phyloP scores from a whole-genome alignment of 2,797 vertebrate species.

The Paguma larvata region DNA sequence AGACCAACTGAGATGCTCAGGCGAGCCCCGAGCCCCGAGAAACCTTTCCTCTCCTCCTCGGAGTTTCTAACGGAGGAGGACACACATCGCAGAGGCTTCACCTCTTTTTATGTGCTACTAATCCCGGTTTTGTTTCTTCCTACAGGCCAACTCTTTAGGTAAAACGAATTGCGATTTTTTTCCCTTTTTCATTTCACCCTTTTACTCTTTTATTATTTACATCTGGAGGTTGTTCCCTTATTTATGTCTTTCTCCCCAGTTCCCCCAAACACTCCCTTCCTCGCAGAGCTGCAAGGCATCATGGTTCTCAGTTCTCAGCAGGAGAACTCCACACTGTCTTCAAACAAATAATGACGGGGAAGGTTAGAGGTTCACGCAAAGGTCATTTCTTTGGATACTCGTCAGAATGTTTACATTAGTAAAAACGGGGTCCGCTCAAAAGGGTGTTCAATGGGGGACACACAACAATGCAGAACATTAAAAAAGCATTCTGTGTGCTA shows the following conservation, averaged over 20 bases:
- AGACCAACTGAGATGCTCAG: slow-evolving; percentile 95
- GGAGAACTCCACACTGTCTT: slow-evolving; percentile 99
- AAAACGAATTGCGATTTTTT: slow-evolving; percentile 87
- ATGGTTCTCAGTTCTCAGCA: slow-evolving; percentile 93
- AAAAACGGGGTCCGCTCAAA: slow-evolving; percentile 90
- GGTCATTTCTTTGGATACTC: slow-evolving; percentile 98
- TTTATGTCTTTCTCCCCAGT: slow-evolving; percentile 91
- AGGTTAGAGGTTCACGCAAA: slow-evolving; percentile 96
- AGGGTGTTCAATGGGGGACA: slow-evolving; percentile 87
- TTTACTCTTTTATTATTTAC: slow-evolving; percentile 96
- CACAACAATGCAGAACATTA: slow-evolving; percentile 87
- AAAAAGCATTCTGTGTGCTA: slow-evolving; percentile 84
- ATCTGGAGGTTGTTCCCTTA: slow-evolving; percentile 95
- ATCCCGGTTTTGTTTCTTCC: slow-evolving; percentile 73
- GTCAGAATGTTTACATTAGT: slow-evolving; percentile 97
- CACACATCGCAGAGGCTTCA: slow-evolving; percentile 92
- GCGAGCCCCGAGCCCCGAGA: slow-evolving; percentile 90
- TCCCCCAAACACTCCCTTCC: slow-evolving; percentile 87
- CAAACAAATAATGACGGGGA: slow-evolving; percentile 99
- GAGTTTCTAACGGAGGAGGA: slow-evolving; percentile 94
- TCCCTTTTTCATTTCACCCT: slow-evolving; percentile 86
- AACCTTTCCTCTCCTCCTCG: slow-evolving; percentile 94
- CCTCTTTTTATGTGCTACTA: slow-evolving; percentile 77
- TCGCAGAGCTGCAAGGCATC: slow-evolving; percentile 91
- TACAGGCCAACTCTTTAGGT: slow-evolving; percentile 84